phyloP scores from a whole-genome alignment of 1,140 invertebrate species.

The Trinorchestia longiramus region DNA sequence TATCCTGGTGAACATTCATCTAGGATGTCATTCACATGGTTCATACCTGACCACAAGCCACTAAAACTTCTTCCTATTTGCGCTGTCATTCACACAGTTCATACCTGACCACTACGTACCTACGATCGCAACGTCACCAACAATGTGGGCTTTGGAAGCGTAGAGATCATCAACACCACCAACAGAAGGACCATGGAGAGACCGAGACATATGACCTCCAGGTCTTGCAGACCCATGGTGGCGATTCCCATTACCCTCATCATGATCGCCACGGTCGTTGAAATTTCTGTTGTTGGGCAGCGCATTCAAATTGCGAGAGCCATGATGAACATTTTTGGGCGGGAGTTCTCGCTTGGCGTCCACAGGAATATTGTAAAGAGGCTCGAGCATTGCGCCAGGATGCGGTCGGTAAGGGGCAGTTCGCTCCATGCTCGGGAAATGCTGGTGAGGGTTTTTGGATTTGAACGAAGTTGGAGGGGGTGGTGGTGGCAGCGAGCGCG shows the following conservation, averaged over 20 bases:
- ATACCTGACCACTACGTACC: neutral
- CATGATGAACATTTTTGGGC: neutral
- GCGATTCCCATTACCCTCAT: neutral
- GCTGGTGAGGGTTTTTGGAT: constrained; percentile 11
- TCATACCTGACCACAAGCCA: neutral
- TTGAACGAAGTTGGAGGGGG: constrained; percentile 14
- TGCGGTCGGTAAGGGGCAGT: neutral
- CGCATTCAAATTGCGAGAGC: neutral
- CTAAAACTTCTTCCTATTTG: neutral
- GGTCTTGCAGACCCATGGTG: neutral
- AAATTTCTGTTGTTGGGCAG: neutral
- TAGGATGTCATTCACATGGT: neutral
- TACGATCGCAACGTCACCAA: constrained; percentile 21
- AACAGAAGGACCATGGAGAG: neutral
- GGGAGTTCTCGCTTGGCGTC: constrained; percentile 1
- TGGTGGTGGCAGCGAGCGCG: constrained; percentile 2
- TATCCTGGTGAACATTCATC: neutral
- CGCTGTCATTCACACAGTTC: neutral
- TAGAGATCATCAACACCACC: neutral
- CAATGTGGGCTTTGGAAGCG: constrained; percentile 32
- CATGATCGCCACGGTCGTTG: neutral
- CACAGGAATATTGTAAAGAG: neutral
- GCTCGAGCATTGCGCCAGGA: neutral
- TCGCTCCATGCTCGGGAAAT: neutral
- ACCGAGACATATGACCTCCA: neutral